phyloP scores from a whole-genome alignment of 2,113 vertebrate species.

The Pedetes capensis region DNA sequence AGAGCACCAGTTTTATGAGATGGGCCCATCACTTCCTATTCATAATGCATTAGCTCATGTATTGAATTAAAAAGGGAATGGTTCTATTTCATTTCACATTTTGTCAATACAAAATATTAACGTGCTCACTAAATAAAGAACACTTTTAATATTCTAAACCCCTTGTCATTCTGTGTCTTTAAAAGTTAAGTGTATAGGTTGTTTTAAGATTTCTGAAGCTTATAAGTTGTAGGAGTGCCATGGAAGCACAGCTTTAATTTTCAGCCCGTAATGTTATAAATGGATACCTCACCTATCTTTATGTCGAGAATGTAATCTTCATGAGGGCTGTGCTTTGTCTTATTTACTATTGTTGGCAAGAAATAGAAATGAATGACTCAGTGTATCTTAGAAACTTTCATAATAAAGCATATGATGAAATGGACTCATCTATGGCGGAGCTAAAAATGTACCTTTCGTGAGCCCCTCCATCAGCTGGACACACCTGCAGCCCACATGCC shows the following conservation, averaged over 20 bases:
- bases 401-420: background rate
- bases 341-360: background rate
- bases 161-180: too few species aligned
- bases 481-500: too few species aligned
- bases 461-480: background rate
- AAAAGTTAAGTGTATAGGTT: too few species aligned
- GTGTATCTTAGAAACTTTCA: background rate
- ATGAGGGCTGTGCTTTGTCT: background rate
- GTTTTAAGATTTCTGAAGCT: background rate
- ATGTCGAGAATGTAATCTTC: background rate
- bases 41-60: conserved; percentile 38
- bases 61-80: background rate
- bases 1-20: background rate
- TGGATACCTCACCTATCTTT: background rate
- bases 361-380: background rate
- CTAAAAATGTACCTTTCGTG: background rate
- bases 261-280: background rate
- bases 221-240: background rate
- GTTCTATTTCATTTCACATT: background rate
- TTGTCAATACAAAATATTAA: background rate
- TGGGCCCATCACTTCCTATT: background rate
- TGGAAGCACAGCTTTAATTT: background rate
- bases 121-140: background rate
- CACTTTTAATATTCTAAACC: too few species aligned
- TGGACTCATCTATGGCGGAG: background rate